Evolutionary conservation across 1,140 invertebrate species (phyloP).

Genomic region (Grapholita molesta): DNA sequence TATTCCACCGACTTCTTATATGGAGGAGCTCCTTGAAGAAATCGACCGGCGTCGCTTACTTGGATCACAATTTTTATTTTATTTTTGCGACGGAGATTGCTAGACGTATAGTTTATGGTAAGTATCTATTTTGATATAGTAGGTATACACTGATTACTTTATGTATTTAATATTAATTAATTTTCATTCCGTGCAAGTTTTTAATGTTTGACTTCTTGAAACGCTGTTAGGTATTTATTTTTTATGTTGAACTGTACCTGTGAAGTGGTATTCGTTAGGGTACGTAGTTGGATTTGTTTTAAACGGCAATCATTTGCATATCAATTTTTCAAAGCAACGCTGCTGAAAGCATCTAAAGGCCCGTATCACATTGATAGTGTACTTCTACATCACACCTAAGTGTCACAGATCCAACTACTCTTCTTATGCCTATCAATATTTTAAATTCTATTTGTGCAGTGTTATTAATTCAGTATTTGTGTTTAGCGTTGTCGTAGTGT

Average conservation of each 20-base stretch:
- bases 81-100: conserved; percentile 66
- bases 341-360: background rate
- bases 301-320: background rate
- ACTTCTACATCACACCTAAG: background rate
- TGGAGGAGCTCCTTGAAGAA: conserved; percentile 56
- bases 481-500: conserved; percentile 58
- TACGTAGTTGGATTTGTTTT: conserved; percentile 37
- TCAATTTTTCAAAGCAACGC: background rate
- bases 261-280: conserved; percentile 34
- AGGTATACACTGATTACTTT: conserved; percentile 68
- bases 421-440: conserved; percentile 25
- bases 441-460: conserved; percentile 37
- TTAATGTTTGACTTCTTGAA: conserved; percentile 50
- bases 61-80: conserved; percentile 70
- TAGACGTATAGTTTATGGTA: conserved; percentile 45
- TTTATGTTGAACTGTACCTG: conserved; percentile 62
- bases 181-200: conserved; percentile 74
- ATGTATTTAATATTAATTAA: conserved; percentile 67
- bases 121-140: conserved; percentile 66
- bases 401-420: conserved; percentile 19
- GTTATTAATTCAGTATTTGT: conserved; percentile 38
- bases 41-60: conserved; percentile 63
- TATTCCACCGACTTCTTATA: conserved; percentile 72
- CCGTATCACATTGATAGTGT: background rate
- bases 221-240: conserved; percentile 15